Base-by-base conservation (phyloP, 2,113 vertebrate genomes). In the Ceuthmochares aereus region DNA sequence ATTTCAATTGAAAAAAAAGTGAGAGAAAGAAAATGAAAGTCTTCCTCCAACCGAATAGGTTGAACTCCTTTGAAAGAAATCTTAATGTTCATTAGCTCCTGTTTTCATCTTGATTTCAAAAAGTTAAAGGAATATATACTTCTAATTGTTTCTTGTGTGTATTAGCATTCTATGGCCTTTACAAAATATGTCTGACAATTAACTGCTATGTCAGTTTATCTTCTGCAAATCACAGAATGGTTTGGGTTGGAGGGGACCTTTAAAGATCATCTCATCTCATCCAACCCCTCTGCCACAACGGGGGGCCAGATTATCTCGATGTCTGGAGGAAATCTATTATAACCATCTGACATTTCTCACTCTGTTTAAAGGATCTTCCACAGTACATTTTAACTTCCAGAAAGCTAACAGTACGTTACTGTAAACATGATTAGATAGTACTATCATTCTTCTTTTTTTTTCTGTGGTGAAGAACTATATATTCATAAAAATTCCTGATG, bases 101-200 rank as follows among this genome's bases (percentile, higher is more conserved):
- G 2, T 34, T 88, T 87, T 67, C n/a, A 90, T 42, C 64, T 67
- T 75, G 30, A 84, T 87, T 95, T 87, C 42, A 37, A 26, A 82
- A 84, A 89, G 42, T 66, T 81, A 72, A 92, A 88, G 58, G 49
- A 85, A 87, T 94, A 86, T 94, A 86, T 54, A 56, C 34, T 59
- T 75, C 32, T 51, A 54, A 18, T 27, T 91, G 30, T 49, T 87
- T 87, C 69, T 37, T 54, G 8, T 36, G 6, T 55, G 20, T 59
- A 63, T 72, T 45, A 84, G 37, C 20, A 58, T 67, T 72, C 84
- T 68, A 4, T 67, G 75, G 9, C 42, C 74, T 74, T 90, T 75
- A 72, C 30, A 58, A 79, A 89, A 49, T 40, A 67, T 2, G 3
- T 60, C 58, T 60, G 18, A 66, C 36, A 58, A 78, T 91, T 74